Base-by-base conservation (phyloP, 2,113 vertebrate genomes). In the Glaucidium brasilianum region DNA sequence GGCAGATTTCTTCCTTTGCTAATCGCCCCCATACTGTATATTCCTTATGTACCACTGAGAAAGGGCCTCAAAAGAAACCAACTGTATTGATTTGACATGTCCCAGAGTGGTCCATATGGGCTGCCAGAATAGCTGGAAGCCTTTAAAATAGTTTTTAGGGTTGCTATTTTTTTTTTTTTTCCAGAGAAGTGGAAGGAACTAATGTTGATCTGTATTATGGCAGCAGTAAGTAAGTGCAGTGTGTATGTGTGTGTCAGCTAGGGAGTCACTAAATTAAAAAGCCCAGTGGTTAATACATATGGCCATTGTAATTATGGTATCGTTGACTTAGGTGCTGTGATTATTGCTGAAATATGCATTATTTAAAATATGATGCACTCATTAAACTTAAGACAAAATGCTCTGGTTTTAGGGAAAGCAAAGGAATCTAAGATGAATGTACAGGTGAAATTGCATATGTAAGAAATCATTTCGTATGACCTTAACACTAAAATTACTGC, bases 21-120 rank as follows among this genome's bases (percentile, higher is more conserved):
- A 29, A 12, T 72, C 43, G 29, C 35, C 20, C 19, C 0, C 7
- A 7, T 41, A 7, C 8, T 7, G 2, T 34, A 5, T 6, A 10
- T 25, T 53, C 60, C 43, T 17, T 45, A 45, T 45, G 43, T 45
- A 19, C 41, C 15, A 0, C 47, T 13, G 29, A 30, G 17, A 12
- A 22, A 34, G 34, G 23, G 27, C 11, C 56, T 50, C 34, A 3
- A 2, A 34, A 50, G 27, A 72, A 78, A 5, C 5, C 9, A 26
- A 41, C 26, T 0, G 0, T n/a, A 11, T 26, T n/a, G n/a, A 7
- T 52, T 11, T 6, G 22, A 5, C 2, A 0, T 19, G 37, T 32
- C 0, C 1, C 8, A 3, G 34, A 34, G 43, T 29, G 43, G 35
- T 27, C 43, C 0, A 0, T 14, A 15, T 4, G 35, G 64, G 64